phyloP scores from a whole-genome alignment of 2,888 invertebrate species.

The Chelonus formosanus region DNA sequence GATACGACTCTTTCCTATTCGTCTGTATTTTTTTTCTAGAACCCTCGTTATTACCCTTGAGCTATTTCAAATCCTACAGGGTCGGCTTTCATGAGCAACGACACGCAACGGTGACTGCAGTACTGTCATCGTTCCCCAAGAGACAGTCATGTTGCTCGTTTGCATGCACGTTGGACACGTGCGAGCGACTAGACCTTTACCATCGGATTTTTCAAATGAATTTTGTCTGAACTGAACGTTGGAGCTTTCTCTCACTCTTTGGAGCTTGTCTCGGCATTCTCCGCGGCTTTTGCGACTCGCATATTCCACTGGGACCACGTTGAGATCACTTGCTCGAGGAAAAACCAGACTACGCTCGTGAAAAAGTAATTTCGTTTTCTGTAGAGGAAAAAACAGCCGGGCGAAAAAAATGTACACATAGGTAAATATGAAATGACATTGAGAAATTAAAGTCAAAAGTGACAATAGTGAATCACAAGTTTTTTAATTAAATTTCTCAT shows the following conservation, averaged over 20 bases:
- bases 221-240: constrained; percentile 5
- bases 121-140: constrained; percentile 21
- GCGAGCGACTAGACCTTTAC: constrained; percentile 10
- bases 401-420: constrained; percentile 14
- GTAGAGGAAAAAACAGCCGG: constrained; percentile 6
- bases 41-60: constrained; percentile 25
- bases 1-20: neutral
- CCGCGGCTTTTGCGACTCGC: neutral
- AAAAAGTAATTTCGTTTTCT: constrained; percentile 27
- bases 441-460: constrained; percentile 4
- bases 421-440: constrained; percentile 15
- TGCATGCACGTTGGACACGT: constrained; percentile 17
- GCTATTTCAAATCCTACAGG: constrained; percentile 11
- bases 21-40: constrained; percentile 2
- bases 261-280: constrained; percentile 3
- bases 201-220: constrained; percentile 24
- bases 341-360: constrained; percentile 21
- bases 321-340: constrained; percentile 8
- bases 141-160: constrained; percentile 14
- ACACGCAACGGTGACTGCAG: constrained; percentile 21
- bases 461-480: too few species aligned
- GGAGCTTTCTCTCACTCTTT: neutral
- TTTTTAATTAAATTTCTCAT: neutral
- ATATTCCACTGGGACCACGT: constrained; percentile 1
- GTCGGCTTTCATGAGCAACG: constrained; percentile 26